These are phyloP conservation scores for Caenorhabditis latens DNA, from an alignment of 1,140 invertebrate species.

Conservation along the genomic window DNA sequence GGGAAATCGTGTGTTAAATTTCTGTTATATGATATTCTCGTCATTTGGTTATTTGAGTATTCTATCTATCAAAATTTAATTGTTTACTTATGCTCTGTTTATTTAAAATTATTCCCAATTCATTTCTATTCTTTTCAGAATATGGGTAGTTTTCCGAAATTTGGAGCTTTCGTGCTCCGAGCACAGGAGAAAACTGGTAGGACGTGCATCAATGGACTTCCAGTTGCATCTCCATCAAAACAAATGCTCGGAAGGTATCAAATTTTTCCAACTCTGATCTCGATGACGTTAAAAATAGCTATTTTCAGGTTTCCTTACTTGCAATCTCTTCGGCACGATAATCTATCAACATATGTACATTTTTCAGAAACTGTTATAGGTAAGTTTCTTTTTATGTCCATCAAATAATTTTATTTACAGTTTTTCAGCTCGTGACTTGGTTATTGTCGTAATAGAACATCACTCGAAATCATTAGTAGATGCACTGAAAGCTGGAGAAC, in stretches of 20 bases:
- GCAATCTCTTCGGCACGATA: conserved; percentile 19
- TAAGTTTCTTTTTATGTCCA: neutral
- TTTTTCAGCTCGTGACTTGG: conserved; percentile 42
- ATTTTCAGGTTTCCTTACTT: conserved; percentile 40
- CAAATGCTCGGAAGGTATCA: conserved; percentile 47
- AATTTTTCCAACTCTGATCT: neutral
- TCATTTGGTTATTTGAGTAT: too few relatives aligned
- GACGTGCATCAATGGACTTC: conserved; percentile 38
- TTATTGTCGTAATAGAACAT: conserved; percentile 41
- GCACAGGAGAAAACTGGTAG: conserved; percentile 36
- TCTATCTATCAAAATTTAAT: too few relatives aligned
- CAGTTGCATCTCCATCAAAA: conserved; percentile 29
- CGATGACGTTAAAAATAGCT: neutral
- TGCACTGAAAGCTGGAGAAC: neutral
- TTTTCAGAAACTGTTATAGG: conserved; percentile 42
- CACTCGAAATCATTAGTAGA: neutral
- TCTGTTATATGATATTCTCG: too few relatives aligned
- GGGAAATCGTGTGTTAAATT: too few relatives aligned
- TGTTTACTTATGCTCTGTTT: too few relatives aligned
- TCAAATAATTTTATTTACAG: too few relatives aligned
- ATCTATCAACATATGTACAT: conserved; percentile 2
- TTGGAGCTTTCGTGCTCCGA: conserved; percentile 41
- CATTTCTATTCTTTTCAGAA: neutral
- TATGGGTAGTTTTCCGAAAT: conserved; percentile 42
- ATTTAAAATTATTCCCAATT: neutral